Evolutionary conservation across 1,140 invertebrate species (phyloP), one percentile per base, ranked within the genome.

Genomic region (Eulimnadia texana): DNA sequence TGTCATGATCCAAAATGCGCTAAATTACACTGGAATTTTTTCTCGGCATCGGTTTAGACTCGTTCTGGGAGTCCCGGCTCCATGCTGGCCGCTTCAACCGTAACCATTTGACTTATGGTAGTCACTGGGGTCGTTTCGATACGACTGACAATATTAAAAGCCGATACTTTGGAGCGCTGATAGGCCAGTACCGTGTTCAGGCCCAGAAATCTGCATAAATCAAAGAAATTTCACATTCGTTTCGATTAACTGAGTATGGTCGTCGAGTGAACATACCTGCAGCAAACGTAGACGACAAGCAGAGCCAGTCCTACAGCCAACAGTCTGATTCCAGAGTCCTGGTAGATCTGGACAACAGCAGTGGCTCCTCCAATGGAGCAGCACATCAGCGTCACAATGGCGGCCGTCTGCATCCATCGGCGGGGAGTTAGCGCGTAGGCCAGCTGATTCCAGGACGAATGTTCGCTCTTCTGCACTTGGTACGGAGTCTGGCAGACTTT

Each of bases 171-270:
- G 60, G 89, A 88, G 29, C 88, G 79, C 67, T 91, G 87, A 74
- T 90, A 91, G 11, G 88, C 89, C 49, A 84, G 82, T 10, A 90
- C 82, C 1, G 88, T 88, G 69, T 89, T 90, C 67, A 89, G 80
- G 56, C 88, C 86, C 49, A 93, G 76, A 71, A 88, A 89, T 73
- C 83, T 85, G 66, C 9, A 71, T 68, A 63, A 50, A 58, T 61
- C 74, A 73, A 29, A 67, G 68, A 1, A 64, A 25, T 16, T 55
- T 28, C 29, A 24, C 1, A 57, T 57, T 33, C 22, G 28, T 50
- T 28, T 29, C 24, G 16, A 29, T 42, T 29, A 55, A 55, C 20
- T 22, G 3, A 1, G 3, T 24, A n/a, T 24, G n/a, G 11, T 11
- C 54, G 9, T 56, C n/a, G 47, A 23, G 16, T 42, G 24, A 42